phyloP scores from a whole-genome alignment of 2,797 vertebrate genomes.

The Pipistrellus pygmaeus region DNA sequence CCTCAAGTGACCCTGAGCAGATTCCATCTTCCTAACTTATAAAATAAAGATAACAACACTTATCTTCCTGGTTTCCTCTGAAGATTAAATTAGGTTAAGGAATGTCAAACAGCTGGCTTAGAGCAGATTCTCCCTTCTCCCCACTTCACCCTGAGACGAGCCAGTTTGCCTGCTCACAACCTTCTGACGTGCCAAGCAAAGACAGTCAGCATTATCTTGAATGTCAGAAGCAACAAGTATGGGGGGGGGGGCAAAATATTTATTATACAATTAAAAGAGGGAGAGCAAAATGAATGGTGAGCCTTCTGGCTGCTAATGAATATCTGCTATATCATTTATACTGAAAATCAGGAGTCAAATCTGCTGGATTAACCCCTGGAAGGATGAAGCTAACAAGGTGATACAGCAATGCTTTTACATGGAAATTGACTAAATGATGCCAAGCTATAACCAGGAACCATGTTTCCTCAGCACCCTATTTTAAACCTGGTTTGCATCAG shows the following conservation, averaged over 20 bases:
- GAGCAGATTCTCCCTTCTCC: not conserved
- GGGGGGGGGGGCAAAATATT: not conserved
- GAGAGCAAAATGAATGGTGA: not conserved
- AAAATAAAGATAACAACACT: conserved; percentile 23
- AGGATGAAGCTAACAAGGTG: not conserved
- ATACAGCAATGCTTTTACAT: not conserved
- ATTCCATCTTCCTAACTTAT: not conserved
- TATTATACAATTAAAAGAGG: not conserved
- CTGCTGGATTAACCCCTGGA: not conserved
- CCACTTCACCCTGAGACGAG: not conserved
- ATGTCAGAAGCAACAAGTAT: not conserved
- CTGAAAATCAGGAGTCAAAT: not conserved
- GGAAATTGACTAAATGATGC: not conserved
- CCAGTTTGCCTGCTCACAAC: not conserved
- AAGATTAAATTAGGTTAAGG: not conserved
- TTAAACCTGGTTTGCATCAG: conserved; percentile 64
- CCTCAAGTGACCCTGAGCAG: not conserved
- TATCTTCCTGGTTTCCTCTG: conserved; percentile 14
- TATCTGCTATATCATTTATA: not conserved
- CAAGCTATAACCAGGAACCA: conserved; percentile 1
- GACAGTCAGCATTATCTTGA: not conserved
- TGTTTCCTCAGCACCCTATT: not conserved
- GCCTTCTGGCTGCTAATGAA: not conserved
- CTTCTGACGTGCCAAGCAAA: not conserved
- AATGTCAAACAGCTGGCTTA: not conserved